Percentiles rank a stretch among this genome's conserved stretches.
Conservation (phyloP, 2,797 vertebrate genomes). For the Balearica regulorum region DNA sequence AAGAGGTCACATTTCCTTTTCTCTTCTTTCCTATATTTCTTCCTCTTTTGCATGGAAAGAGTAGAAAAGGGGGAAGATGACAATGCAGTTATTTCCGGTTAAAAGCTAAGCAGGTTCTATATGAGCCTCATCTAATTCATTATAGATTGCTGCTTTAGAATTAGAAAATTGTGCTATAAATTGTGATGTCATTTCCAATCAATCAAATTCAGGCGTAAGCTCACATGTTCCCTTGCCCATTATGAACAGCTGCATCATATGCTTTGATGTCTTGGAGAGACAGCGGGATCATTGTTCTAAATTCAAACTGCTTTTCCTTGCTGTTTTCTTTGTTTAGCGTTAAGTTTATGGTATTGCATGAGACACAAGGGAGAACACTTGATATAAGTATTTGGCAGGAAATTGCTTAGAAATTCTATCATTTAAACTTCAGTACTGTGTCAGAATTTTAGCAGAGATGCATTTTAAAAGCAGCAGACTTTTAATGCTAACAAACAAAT, state of each 20-base stretch:
- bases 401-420: background rate
- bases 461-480: background rate
- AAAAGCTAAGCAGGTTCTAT: constrained; percentile 31
- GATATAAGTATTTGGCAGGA: background rate
- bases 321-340: background rate
- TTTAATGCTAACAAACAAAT: background rate
- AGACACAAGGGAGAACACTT: background rate
- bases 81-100: constrained; percentile 1
- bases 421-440: background rate
- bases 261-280: background rate
- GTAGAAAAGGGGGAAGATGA: background rate
- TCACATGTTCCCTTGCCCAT: constrained; percentile 2
- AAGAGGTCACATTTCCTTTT: background rate
- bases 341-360: background rate
- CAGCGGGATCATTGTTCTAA: background rate
- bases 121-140: constrained; percentile 26
- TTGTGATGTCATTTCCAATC: constrained; percentile 68
- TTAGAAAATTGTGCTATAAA: constrained; percentile 62
- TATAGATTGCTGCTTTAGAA: constrained; percentile 64
- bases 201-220: constrained; percentile 38
- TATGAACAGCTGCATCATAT: constrained; percentile 48
- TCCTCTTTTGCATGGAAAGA: background rate
- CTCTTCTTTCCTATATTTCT: rapidly evolving
- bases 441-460: background rate
- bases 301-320: background rate